Conservation (phyloP, 2,888 invertebrate genomes). For the Pollenia labialis region DNA sequence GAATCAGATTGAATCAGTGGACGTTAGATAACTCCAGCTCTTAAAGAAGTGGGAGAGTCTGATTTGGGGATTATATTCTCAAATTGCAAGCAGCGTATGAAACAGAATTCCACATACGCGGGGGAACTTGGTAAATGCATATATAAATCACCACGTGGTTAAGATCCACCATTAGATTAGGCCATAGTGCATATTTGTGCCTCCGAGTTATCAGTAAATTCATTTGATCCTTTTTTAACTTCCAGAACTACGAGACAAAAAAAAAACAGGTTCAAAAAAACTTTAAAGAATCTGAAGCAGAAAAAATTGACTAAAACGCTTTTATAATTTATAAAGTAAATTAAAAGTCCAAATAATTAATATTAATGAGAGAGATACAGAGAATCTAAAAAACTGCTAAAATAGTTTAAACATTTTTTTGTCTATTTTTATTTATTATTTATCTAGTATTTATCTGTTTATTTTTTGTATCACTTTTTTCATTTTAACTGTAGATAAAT, state of each 20-base stretch:
- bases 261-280: neutral
- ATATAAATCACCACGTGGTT: no score
- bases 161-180: no score
- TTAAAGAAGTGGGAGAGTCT: no score
- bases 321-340: conserved; percentile 27
- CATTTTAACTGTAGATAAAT: conserved; percentile 8
- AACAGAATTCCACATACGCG: no score
- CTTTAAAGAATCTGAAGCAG: neutral
- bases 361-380: neutral
- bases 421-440: conserved; percentile 15
- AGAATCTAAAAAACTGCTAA: neutral
- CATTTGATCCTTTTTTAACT: no score
- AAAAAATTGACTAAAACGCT: neutral
- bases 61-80: no score
- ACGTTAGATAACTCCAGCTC: no score
- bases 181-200: no score
- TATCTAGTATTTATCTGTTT: conserved; percentile 26
- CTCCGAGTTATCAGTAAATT: no score
- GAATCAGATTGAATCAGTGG: no score
- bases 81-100: no score
- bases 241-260: neutral
- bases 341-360: conserved; percentile 42
- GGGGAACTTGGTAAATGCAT: no score
- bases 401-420: neutral
- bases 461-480: neutral